These are phyloP conservation scores for Ennomos erosarius DNA, from an alignment of 2,888 invertebrate species.

Conservation along the genomic window DNA sequence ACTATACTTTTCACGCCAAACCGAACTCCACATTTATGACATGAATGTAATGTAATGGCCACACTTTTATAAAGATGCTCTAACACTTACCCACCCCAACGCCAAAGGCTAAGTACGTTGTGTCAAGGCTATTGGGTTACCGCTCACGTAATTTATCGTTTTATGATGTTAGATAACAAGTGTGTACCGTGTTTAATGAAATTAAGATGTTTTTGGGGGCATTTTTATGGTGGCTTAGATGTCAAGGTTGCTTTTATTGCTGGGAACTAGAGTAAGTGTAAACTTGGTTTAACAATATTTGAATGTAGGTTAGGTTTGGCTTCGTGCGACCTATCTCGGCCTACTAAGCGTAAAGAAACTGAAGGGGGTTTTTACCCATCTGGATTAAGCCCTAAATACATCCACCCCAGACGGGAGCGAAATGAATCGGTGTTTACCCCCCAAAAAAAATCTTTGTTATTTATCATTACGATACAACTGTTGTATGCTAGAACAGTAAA, in stretches of 20 bases:
- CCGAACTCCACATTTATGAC: constrained; percentile 49
- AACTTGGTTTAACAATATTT: constrained; percentile 2
- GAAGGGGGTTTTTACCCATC: too few species aligned
- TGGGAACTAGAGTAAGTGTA: constrained; percentile 27
- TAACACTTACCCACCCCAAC: constrained; percentile 39
- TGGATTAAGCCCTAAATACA: too few species aligned
- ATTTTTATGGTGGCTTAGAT: constrained; percentile 30
- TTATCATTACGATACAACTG: too few species aligned
- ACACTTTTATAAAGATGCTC: constrained; percentile 34
- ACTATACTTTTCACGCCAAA: background rate
- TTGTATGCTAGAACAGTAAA: too few species aligned
- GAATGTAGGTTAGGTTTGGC: constrained; percentile 4
- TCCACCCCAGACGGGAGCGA: too few species aligned
- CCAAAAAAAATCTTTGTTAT: too few species aligned
- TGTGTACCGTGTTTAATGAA: constrained; percentile 26
- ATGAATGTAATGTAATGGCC: constrained; percentile 43
- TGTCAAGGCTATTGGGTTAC: constrained; percentile 61
- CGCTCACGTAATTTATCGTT: constrained; percentile 43
- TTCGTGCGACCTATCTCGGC: too few species aligned
- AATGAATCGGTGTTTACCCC: too few species aligned
- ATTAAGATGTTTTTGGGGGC: constrained; percentile 25
- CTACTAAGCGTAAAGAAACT: too few species aligned
- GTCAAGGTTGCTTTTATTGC: constrained; percentile 24
- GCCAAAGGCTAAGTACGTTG: constrained; percentile 38
- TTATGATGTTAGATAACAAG: constrained; percentile 36